Percentiles rank a stretch among this genome's conserved stretches.
phyloP scores from a whole-genome alignment of 2,797 vertebrate species.

The Sebastes kiyomatsui region DNA sequence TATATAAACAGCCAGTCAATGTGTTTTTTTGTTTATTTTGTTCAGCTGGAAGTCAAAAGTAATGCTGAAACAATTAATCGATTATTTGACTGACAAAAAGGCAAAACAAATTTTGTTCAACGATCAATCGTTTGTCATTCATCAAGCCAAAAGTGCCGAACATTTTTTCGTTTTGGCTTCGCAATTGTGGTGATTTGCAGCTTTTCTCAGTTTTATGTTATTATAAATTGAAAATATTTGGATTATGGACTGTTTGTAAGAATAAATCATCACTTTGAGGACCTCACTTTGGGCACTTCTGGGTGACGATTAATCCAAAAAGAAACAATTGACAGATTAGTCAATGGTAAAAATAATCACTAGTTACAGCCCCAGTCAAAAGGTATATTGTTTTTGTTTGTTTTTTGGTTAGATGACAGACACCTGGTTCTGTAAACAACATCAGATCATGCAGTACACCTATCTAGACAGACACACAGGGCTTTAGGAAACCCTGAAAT shows the following conservation, averaged over 20 bases:
- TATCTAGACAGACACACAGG: conserved; percentile 1
- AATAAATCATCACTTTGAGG: background rate
- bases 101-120: background rate
- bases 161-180: background rate
- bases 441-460: conserved; percentile 6
- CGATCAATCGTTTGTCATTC: background rate
- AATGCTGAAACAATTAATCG: background rate
- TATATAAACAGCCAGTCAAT: background rate
- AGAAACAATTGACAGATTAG: background rate
- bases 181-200: background rate
- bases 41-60: background rate
- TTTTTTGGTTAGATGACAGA: background rate
- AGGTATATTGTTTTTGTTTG: background rate
- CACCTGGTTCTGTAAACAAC: background rate
- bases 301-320: background rate
- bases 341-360: background rate
- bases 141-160: background rate
- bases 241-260: too few relatives aligned
- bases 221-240: background rate
- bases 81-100: background rate
- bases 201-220: background rate
- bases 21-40: background rate
- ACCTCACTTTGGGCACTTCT: background rate
- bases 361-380: background rate
- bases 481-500: conserved; percentile 39